These are phyloP conservation scores for Isurus oxyrinchus DNA, from an alignment of 2,113 vertebrate genomes.

Conservation along the genomic window DNA sequence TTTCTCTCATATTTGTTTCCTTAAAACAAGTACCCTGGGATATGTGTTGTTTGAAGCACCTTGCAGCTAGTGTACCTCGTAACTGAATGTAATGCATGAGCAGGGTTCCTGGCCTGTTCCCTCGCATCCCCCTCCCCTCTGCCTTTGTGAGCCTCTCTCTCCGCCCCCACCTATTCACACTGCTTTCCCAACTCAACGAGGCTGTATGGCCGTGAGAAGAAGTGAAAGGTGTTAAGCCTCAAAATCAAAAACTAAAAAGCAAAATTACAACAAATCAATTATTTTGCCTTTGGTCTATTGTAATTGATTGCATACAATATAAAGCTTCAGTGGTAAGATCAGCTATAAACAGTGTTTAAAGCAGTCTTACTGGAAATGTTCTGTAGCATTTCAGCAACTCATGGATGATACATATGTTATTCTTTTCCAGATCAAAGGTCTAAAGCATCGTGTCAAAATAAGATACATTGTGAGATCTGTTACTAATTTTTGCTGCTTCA, in stretches of 20 bases:
- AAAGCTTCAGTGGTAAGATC: constrained; percentile 23
- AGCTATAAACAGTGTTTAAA: constrained; percentile 28
- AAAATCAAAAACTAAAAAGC: neutral
- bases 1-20: too few species aligned
- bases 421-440: constrained; percentile 38
- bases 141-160: too few species aligned
- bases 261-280: constrained; percentile 21
- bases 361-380: neutral
- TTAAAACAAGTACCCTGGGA: neutral
- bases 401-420: constrained; percentile 32
- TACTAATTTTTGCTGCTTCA: constrained; percentile 83
- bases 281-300: neutral
- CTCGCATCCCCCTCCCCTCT: neutral
- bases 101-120: neutral
- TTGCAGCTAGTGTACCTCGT: neutral
- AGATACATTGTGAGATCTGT: constrained; percentile 52
- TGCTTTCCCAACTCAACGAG: neutral
- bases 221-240: neutral
- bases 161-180: too few species aligned
- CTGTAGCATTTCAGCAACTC: neutral
- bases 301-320: constrained; percentile 1
- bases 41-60: neutral
- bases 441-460: constrained; percentile 36
- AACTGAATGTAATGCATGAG: neutral
- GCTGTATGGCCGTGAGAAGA: neutral